phyloP scores from a whole-genome alignment of 2,113 vertebrate genomes.

The Proterorhinus semilunaris region DNA sequence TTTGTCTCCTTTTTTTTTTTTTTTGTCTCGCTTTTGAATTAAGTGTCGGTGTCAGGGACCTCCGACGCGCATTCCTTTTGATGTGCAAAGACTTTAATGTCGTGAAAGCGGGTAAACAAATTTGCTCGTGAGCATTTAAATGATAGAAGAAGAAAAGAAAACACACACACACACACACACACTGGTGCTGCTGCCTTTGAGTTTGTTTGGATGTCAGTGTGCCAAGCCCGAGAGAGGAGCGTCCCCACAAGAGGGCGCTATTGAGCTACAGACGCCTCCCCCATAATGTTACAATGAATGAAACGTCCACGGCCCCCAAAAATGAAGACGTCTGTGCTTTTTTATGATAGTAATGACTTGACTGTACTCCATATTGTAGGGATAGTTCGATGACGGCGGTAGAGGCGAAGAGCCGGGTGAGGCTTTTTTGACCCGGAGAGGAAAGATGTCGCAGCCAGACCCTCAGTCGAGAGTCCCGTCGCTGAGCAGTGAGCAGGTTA shows the following conservation, averaged over 20 bases:
- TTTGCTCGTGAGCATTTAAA: conserved; percentile 38
- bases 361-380: conserved; percentile 38
- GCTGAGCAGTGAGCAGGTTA: conserved; percentile 64
- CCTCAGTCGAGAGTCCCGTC: conserved; percentile 70
- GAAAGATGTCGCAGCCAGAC: conserved; percentile 55
- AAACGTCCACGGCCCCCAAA: conserved; percentile 64
- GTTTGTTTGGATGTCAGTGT: conserved; percentile 64
- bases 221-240: conserved; percentile 48
- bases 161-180: conserved; percentile 6
- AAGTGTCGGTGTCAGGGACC: conserved; percentile 24
- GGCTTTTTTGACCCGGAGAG: conserved; percentile 26
- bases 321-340: conserved; percentile 69
- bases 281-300: conserved; percentile 35
- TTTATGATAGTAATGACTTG: conserved; percentile 68
- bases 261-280: conserved; percentile 71
- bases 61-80: conserved; percentile 35
- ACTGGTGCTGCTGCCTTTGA: conserved; percentile 27
- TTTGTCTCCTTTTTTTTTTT: conserved; percentile 26
- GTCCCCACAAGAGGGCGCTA: conserved; percentile 78
- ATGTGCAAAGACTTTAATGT: conserved; percentile 35
- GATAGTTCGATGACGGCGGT: conserved; percentile 47
- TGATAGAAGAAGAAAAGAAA: conserved; percentile 21
- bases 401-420: conserved; percentile 37
- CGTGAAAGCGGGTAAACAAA: conserved; percentile 50
- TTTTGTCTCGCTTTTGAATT: conserved; percentile 27